Percentiles rank a stretch among this genome's conserved stretches.
These are phyloP conservation scores for Tretioscincus oriximinensis DNA, from an alignment of 2,113 vertebrate genomes.

Conservation along the genomic window DNA sequence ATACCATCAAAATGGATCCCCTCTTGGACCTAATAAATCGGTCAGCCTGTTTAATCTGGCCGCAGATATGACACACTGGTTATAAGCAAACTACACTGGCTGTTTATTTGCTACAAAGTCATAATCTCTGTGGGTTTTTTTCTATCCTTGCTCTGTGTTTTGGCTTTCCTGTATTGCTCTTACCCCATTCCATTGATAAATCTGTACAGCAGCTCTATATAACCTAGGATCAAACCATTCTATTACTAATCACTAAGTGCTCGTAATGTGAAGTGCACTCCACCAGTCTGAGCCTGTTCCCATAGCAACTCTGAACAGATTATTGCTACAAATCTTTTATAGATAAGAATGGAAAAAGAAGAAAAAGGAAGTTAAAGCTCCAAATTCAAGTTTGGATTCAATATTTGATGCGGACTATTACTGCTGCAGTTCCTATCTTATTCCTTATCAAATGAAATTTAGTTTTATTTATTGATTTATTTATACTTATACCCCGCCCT, in stretches of 20 bases:
- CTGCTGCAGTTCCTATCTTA: neutral
- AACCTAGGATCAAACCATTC: neutral
- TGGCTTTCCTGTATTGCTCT: too few species aligned
- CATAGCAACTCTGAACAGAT: neutral
- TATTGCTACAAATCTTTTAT: neutral
- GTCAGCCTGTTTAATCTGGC: too few species aligned
- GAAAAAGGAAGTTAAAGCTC: neutral
- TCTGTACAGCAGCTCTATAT: too few species aligned
- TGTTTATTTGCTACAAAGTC: too few species aligned
- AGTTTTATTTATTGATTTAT: too few species aligned
- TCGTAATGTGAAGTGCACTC: neutral
- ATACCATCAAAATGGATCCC: too few species aligned
- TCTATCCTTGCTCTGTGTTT: neutral
- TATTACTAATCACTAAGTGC: neutral
- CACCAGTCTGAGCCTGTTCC: neutral
- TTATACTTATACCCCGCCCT: too few species aligned
- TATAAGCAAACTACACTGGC: too few species aligned
- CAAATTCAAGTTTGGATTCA: neutral
- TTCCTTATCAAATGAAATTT: too few species aligned
- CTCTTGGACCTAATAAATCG: too few species aligned
- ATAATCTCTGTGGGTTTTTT: neutral
- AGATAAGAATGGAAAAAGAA: neutral
- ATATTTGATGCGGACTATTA: neutral
- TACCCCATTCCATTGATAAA: neutral
- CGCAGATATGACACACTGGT: too few species aligned